Evolutionary conservation across 2,797 vertebrate genomes (phyloP).

Genomic region (Periparus ater): DNA sequence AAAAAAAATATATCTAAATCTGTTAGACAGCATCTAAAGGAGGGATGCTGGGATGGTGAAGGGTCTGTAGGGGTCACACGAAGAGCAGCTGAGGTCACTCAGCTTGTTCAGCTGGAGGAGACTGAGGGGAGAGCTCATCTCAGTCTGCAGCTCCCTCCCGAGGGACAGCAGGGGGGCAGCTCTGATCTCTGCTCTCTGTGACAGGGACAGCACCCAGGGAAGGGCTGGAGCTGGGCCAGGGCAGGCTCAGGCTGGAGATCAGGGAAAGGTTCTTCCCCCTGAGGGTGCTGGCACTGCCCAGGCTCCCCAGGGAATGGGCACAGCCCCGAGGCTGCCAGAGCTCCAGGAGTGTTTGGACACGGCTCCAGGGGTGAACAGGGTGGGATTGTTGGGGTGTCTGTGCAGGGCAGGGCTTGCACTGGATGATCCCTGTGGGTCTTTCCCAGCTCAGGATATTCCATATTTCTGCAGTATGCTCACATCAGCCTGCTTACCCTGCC

Average conservation of each 20-base stretch:
- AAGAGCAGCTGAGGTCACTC: neutral
- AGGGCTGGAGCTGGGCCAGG: neutral
- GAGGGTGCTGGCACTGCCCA: neutral
- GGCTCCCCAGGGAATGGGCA: no score
- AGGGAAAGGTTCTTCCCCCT: neutral
- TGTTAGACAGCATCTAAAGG: neutral
- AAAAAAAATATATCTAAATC: neutral
- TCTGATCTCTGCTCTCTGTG: accelerated
- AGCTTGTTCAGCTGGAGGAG: neutral
- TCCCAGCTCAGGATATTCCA: neutral
- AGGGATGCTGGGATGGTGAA: neutral
- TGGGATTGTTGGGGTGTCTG: neutral
- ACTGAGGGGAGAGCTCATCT: neutral
- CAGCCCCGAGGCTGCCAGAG: neutral
- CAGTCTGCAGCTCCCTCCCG: neutral
- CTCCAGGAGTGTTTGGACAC: accelerated
- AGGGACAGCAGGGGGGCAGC: neutral
- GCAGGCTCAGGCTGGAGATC: accelerated
- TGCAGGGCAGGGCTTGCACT: neutral
- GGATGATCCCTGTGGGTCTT: accelerated
- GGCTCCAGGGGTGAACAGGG: accelerated
- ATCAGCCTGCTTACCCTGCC: neutral
- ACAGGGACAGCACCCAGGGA: neutral
- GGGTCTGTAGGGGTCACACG: neutral
- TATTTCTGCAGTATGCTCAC: accelerated